Percentiles rank a stretch among this genome's conserved stretches.
phyloP scores from a whole-genome alignment of 2,888 invertebrate genomes.

The Sicus ferrugineus region DNA sequence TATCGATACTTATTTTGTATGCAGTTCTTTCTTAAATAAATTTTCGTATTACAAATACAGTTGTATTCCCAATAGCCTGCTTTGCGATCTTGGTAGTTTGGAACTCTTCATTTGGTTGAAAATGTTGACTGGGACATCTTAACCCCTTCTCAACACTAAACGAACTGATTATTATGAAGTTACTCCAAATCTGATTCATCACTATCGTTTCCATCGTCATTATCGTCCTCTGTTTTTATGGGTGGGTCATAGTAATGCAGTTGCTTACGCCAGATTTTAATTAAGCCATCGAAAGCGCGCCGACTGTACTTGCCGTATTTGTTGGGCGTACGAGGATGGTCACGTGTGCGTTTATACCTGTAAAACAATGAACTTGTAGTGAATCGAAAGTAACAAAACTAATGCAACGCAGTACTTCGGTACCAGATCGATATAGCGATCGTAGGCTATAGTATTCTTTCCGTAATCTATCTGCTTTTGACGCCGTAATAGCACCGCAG shows the following conservation, averaged over 20 bases:
- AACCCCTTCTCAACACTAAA: too few relatives aligned
- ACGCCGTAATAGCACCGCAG: conserved; percentile 74
- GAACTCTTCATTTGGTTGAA: too few relatives aligned
- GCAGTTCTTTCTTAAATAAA: too few relatives aligned
- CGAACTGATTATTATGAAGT: too few relatives aligned
- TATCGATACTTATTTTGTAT: too few relatives aligned
- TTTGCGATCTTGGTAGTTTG: too few relatives aligned
- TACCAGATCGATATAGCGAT: conserved; percentile 74
- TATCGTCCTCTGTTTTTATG: conserved; percentile 41
- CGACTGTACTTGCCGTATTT: conserved; percentile 88
- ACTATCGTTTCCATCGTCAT: conserved; percentile 13
- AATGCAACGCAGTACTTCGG: conserved; percentile 69
- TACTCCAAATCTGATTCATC: conserved; percentile 40
- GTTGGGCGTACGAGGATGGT: conserved; percentile 90
- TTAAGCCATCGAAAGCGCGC: conserved; percentile 90
- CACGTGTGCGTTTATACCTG: conserved; percentile 71
- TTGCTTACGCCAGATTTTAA: conserved; percentile 85
- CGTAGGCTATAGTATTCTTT: conserved; percentile 89
- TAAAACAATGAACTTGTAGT: conserved; percentile 51
- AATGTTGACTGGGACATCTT: too few relatives aligned
- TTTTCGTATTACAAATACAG: too few relatives aligned
- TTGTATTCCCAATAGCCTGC: too few relatives aligned
- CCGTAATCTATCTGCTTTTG: conserved; percentile 96
- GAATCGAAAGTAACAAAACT: background rate
- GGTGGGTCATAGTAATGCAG: conserved; percentile 82